Conservation (phyloP, 2,113 vertebrate genomes). For the Opisthocomus hoazin region DNA sequence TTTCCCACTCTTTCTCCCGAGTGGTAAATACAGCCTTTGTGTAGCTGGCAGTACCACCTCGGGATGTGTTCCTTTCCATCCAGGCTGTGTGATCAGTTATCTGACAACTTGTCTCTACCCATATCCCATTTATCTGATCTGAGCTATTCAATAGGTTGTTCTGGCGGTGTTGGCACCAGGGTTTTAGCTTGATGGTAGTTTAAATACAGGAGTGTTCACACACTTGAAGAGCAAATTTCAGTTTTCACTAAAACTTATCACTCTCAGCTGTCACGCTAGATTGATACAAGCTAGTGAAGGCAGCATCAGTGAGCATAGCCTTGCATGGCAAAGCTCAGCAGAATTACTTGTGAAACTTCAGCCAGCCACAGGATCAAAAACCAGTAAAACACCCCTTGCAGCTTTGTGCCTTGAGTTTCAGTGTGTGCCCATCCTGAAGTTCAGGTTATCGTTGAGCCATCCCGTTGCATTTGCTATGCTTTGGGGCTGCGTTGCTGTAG, state of each 20-base stretch:
- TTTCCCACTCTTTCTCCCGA: neutral
- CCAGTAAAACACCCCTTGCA: neutral
- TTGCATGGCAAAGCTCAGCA: neutral
- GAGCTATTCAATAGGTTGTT: neutral
- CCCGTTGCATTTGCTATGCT: neutral
- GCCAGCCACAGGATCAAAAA: neutral
- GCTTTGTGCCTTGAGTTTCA: neutral
- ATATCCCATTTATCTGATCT: fast-evolving
- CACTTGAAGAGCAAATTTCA: neutral
- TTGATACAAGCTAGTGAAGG: neutral
- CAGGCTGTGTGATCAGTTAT: neutral
- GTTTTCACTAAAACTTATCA: neutral
- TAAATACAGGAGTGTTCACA: neutral
- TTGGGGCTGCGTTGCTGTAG: neutral
- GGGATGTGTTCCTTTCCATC: neutral
- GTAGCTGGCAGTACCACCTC: neutral
- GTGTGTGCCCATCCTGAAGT: fast-evolving
- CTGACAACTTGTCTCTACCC: neutral
- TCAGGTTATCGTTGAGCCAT: neutral
- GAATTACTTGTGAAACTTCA: neutral
- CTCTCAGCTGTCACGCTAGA: neutral
- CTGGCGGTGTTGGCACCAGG: neutral
- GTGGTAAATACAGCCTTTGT: neutral
- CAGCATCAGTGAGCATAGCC: fast-evolving
- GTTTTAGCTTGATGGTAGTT: neutral